Evolutionary conservation across 2,113 vertebrate genomes (phyloP).

Genomic region (Antigone vipio): DNA sequence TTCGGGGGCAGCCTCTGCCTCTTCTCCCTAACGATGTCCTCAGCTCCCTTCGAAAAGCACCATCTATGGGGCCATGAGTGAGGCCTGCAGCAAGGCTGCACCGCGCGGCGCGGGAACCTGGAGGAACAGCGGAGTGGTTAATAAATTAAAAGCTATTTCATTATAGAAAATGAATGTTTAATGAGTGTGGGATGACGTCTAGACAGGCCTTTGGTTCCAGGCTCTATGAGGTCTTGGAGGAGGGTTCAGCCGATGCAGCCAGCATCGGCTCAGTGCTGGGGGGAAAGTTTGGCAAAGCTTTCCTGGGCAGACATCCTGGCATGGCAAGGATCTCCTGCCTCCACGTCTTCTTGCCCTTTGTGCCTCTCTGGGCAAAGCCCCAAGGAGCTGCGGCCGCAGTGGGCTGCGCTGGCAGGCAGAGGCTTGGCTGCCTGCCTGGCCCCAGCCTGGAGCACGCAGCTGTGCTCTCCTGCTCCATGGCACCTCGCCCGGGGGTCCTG

Average conservation of each 20-base stretch:
- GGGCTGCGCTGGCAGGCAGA: background rate
- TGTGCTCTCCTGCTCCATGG: background rate
- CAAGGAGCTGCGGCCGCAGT: background rate
- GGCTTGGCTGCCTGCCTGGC: background rate
- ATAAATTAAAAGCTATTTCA: conserved; percentile 64
- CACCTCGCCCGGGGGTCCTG: background rate
- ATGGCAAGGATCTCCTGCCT: background rate
- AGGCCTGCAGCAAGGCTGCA: background rate
- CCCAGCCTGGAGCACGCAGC: background rate
- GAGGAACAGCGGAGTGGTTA: background rate
- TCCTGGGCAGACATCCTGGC: background rate
- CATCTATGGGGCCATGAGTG: rapidly evolving
- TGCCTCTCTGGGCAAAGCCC: conserved; percentile 12
- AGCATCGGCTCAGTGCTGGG: rapidly evolving
- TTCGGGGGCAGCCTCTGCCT: background rate
- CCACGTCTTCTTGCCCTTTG: background rate
- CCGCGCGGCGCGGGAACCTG: rapidly evolving
- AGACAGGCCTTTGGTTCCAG: background rate
- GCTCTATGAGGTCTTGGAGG: background rate
- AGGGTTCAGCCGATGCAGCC: background rate
- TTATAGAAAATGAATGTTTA: conserved; percentile 65
- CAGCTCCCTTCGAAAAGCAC: background rate
- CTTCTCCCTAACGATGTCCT: background rate
- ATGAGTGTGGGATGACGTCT: conserved; percentile 52
- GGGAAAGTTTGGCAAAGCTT: background rate